Conservation (phyloP, 2,113 vertebrate genomes). For the Ictidomys tridecemlineatus region DNA sequence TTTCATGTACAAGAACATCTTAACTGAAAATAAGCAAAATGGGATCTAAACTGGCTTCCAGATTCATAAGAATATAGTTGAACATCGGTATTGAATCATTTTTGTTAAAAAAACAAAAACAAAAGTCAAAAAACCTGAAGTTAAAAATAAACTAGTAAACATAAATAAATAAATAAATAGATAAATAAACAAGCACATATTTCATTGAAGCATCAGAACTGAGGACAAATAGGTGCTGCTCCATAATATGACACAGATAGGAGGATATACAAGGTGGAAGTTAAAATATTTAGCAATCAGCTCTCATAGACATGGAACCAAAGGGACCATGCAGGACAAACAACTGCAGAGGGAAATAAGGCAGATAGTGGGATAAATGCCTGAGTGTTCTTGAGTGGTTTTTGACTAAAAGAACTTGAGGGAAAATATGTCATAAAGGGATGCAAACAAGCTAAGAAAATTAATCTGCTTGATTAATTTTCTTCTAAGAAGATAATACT, state of each 20-base stretch:
- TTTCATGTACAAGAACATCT: neutral
- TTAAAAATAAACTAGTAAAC: constrained; percentile 22
- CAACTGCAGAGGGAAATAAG: constrained; percentile 25
- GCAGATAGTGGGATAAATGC: constrained; percentile 37
- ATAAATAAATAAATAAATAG: too few species aligned
- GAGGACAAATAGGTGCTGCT: neutral
- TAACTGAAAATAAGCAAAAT: constrained; percentile 52
- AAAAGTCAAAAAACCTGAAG: neutral
- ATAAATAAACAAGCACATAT: neutral
- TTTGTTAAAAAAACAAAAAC: constrained; percentile 6
- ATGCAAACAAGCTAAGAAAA: constrained; percentile 23
- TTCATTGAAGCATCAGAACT: constrained; percentile 13
- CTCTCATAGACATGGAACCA: constrained; percentile 22
- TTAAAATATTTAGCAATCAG: constrained; percentile 35
- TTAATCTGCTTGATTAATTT: neutral
- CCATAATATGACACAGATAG: neutral
- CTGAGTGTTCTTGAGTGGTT: neutral
- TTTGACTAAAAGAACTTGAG: constrained; percentile 62
- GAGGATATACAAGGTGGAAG: neutral
- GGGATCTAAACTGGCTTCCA: constrained; percentile 21
- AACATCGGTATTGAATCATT: neutral
- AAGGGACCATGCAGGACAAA: constrained; percentile 12
- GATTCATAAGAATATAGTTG: neutral
- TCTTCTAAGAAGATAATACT: constrained; percentile 51
- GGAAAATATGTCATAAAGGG: constrained; percentile 53